Evolutionary conservation across 1,140 invertebrate genomes (phyloP).

Genomic region (Anthonomus grandis): DNA sequence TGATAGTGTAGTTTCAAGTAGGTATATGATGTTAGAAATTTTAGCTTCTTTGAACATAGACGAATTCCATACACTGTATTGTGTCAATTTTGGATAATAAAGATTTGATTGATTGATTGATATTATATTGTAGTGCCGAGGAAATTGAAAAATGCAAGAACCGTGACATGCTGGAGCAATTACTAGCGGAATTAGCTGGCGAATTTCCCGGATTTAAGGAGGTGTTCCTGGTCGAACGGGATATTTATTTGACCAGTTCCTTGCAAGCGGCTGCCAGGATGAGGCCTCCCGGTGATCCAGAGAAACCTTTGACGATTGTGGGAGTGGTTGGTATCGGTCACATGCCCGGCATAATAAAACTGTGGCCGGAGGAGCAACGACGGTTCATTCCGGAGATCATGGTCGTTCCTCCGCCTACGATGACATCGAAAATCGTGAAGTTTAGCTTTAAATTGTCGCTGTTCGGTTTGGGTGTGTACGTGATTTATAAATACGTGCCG

Average conservation of each 20-base stretch:
- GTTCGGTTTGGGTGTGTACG: conserved; percentile 53
- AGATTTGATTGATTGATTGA: too few species aligned
- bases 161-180: conserved; percentile 83
- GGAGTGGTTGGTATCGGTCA: conserved; percentile 97
- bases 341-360: conserved; percentile 75
- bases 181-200: conserved; percentile 86
- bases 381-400: conserved; percentile 62
- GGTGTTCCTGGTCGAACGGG: conserved; percentile 93
- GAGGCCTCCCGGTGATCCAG: conserved; percentile 10
- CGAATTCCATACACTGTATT: too few species aligned
- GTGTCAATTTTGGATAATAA: too few species aligned
- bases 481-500: conserved; percentile 50
- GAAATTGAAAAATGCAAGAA: conserved; percentile 93
- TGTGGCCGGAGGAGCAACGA: conserved; percentile 75
- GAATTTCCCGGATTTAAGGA: conserved; percentile 87
- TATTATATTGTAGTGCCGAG: too few species aligned
- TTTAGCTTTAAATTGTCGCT: conserved; percentile 52
- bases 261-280: conserved; percentile 70
- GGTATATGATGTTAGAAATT: too few species aligned
- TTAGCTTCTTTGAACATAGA: too few species aligned
- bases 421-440: conserved; percentile 51
- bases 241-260: conserved; percentile 85
- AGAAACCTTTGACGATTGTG: conserved; percentile 65
- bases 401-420: conserved; percentile 52
- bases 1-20: too few species aligned